Evolutionary conservation across 2,113 vertebrate genomes (phyloP), one percentile per base, ranked within the genome.

Genomic region (Lophura nycthemera): DNA sequence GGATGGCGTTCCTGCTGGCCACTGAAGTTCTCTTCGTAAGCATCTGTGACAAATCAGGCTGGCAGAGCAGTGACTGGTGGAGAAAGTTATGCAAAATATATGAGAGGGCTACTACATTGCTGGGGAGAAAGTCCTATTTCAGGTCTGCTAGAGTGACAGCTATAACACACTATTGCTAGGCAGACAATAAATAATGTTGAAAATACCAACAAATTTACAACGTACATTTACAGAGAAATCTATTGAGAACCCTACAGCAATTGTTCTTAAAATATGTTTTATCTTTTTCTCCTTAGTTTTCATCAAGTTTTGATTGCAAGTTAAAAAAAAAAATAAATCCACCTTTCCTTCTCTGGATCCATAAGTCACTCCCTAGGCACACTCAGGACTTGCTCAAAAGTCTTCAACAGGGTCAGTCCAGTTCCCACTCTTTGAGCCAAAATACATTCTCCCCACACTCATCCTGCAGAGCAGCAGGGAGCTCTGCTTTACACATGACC

Each of bases 61-160:
- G 94, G 87, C 86, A 90, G 71, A 66, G 59, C 79, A 93, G 90
- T 74, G 96, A 91, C 93, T 94, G 91, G 60, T 78, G 71, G 81
- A 80, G 80, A 93, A 86, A 95, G 63, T 95, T 95, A 91, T 54
- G 79, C 92, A 97, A 97, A 97, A 97, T 97, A 75, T 48, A 94
- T 56, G 76, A 93, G 81, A 9, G 73, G 89, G 61, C 90, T 93
- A 83, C 93, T 91, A 88, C 94, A 94, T 93, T 91, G 45, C 91
- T 86, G 77, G 76, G 94, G 86, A 93, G 65, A 66, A 95, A 96
- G 93, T 94, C 92, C 54, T 96, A 97, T 97, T 97, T 97, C 96
- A 97, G 96, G 89, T 89, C 95, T 88, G 95, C 67, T 92, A 43
- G 65, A 93, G 25, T 84, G 96, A 97, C 97, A 97, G 94, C 93